Conservation (phyloP, 2,113 vertebrate genomes). For the Hoplias malabaricus region DNA sequence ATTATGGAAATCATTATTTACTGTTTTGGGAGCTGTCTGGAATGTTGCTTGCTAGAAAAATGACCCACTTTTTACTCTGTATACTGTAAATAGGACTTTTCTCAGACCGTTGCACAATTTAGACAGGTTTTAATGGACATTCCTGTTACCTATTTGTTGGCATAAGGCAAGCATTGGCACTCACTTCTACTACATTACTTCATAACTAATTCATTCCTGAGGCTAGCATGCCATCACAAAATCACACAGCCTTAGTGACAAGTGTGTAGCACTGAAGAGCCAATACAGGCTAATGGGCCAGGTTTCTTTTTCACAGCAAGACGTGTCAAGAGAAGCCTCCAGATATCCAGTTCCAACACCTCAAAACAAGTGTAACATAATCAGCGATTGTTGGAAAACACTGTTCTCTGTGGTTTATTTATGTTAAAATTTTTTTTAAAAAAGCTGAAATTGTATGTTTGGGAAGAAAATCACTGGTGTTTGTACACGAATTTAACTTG, state of each 20-base stretch:
- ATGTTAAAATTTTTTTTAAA: too few relatives aligned
- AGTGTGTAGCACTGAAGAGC: not conserved
- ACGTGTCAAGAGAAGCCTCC: conserved; percentile 32
- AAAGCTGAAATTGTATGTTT: too few relatives aligned
- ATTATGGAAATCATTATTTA: not conserved
- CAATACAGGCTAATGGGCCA: conserved; percentile 14
- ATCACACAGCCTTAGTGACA: conserved; percentile 2
- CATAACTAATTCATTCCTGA: conserved; percentile 57
- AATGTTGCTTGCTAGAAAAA: not conserved
- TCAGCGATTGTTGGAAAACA: too few relatives aligned
- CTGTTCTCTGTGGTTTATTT: too few relatives aligned
- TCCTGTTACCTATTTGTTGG: not conserved
- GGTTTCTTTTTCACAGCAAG: conserved; percentile 62
- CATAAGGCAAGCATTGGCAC: conserved; percentile 5
- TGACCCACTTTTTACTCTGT: not conserved
- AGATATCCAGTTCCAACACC: conserved; percentile 23
- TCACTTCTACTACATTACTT: too few relatives aligned
- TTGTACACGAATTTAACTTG: too few relatives aligned
- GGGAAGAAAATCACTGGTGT: too few relatives aligned
- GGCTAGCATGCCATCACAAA: conserved; percentile 27
- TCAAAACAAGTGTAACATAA: conserved; percentile 1
- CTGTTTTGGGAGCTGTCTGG: not conserved
- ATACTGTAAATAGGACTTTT: conserved; percentile 4
- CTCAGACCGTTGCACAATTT: not conserved
- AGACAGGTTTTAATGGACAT: not conserved